A percentile compares a stretch with the other conserved stretches of the same genome.
phyloP scores from a whole-genome alignment of 2,113 vertebrate species.

The Axis porcinus region DNA sequence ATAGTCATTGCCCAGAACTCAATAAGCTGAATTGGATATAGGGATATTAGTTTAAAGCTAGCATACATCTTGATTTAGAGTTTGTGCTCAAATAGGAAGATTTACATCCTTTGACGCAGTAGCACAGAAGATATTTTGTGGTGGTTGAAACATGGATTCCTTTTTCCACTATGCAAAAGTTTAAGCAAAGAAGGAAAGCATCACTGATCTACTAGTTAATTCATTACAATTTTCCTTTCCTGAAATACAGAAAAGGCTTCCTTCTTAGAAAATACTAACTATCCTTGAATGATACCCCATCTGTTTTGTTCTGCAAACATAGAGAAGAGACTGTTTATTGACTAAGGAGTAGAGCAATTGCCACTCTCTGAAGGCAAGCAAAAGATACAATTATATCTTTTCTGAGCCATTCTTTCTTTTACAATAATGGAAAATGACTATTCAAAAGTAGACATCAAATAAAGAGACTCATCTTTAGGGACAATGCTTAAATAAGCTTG shows the following conservation, averaged over 20 bases:
- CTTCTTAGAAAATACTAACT: neutral
- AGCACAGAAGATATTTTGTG: neutral
- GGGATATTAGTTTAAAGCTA: neutral
- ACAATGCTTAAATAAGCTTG: neutral
- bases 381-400: neutral
- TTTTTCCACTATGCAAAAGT: neutral
- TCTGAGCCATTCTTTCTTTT: neutral
- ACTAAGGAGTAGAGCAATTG: neutral
- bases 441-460: neutral
- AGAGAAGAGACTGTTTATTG: neutral
- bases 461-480: neutral
- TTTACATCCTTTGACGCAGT: neutral
- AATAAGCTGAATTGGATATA: too few species aligned
- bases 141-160: neutral
- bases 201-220: neutral
- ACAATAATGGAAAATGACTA: neutral
- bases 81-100: neutral
- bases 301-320: neutral
- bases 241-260: neutral
- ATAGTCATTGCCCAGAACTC: neutral
- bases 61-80: neutral
- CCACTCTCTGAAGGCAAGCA: neutral
- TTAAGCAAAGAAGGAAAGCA: neutral
- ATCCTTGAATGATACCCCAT: neutral
- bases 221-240: neutral